Base-by-base conservation (phyloP, 2,888 invertebrate species). In the Drosophila macrothrix region DNA sequence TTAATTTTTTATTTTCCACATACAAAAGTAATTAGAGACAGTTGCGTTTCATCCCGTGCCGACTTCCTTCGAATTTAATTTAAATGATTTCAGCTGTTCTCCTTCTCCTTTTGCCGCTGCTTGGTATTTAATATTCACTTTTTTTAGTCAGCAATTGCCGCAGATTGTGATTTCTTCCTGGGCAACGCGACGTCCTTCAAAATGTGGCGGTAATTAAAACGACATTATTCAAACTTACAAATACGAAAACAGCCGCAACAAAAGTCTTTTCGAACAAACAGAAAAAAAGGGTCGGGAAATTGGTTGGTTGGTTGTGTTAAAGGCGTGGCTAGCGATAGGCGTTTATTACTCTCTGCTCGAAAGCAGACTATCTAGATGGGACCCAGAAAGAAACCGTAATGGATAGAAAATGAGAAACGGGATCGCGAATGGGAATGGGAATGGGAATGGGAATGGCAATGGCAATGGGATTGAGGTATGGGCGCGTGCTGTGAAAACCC, bases 151-250 rank as follows among this genome's bases (percentile, higher is more conserved):
- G 28, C 67, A 50, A 63, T 80, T 80, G 53, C 59, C 22, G 59
- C 56, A 55, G 68, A 64, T 70, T 73, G 59, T 60, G 77, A 71
- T 68, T 73, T 41, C 41, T 52, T 61, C 58, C 35, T 62, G 60
- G 52, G 55, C 58, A 66, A 65, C 67, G 61, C 61, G 62, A 41
- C 35, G 62, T 52, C 59, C 73, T 67, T 84, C 76, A 75, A 77
- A 80, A 79, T 83, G 80, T 78, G 78, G 83, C 69, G 83, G 90
- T 89, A 89, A 90, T 89, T 88, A 89, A 89, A 89, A 90, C 78
- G 90, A 89, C 88, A 89, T 89, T 89, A 90, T 83, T 90, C 84
- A 88, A 84, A 82, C 77, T 71, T 71, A 79, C 73, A 87, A 77
- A 76, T 73, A 74, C 65, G 55, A 59, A 66, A 73, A 68, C 53